Evolutionary conservation across 2,888 invertebrate genomes (phyloP).

Genomic region (Petrophora chlorosata): DNA sequence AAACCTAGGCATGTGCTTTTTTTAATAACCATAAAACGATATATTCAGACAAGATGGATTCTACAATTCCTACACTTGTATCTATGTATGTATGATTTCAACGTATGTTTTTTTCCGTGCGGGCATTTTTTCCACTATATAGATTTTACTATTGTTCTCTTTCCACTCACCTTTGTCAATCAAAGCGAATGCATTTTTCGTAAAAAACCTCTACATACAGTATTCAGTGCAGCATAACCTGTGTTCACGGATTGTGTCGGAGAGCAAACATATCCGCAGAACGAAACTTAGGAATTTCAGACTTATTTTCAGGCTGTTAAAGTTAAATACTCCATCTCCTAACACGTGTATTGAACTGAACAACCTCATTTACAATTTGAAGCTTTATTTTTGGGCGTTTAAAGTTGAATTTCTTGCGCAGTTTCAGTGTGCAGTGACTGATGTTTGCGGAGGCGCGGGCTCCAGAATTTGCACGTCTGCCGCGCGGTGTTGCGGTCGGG

Average conservation of each 20-base stretch:
- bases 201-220: background rate
- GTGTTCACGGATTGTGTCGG: slow-evolving; percentile 23
- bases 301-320: slow-evolving; percentile 2
- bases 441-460: slow-evolving; percentile 56
- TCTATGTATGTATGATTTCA: too few species aligned
- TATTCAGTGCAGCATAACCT: slow-evolving; percentile 15
- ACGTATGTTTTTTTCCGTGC: too few species aligned
- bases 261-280: slow-evolving; percentile 19
- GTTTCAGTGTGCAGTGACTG: slow-evolving; percentile 38
- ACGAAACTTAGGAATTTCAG: slow-evolving; percentile 1
- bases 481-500: slow-evolving; percentile 37
- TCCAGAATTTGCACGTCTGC: slow-evolving; percentile 50
- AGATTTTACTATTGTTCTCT: too few species aligned
- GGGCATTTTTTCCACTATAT: too few species aligned
- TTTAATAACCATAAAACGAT: too few species aligned
- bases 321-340: too few species aligned
- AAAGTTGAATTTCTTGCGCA: slow-evolving; percentile 13
- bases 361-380: slow-evolving; percentile 1
- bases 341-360: too few species aligned
- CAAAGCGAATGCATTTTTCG: slow-evolving; percentile 26
- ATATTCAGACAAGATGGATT: too few species aligned
- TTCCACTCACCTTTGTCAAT: too few species aligned
- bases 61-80: too few species aligned
- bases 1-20: too few species aligned
- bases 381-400: slow-evolving; percentile 5